phyloP scores from a whole-genome alignment of 2,888 invertebrate genomes.

The Metalampra italica region DNA sequence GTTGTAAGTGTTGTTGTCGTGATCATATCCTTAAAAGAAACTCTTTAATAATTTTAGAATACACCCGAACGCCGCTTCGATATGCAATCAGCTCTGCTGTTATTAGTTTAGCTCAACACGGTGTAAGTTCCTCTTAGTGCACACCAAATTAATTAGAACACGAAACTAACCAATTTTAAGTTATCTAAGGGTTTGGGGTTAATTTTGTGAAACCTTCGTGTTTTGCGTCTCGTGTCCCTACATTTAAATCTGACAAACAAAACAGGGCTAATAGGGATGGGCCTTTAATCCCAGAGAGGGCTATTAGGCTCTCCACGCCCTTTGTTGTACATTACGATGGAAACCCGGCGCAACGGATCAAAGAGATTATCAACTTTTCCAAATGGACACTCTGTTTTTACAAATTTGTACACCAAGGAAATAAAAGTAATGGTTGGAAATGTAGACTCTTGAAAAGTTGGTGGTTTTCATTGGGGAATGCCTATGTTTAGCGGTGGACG shows the following conservation, averaged over 20 bases:
- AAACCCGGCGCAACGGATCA: slow-evolving; percentile 32
- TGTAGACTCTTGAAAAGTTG: background rate
- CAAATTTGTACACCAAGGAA: background rate
- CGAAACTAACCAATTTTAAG: background rate
- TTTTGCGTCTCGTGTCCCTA: background rate
- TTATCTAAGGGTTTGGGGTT: background rate
- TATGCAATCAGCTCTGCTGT: no score
- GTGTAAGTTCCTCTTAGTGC: no score
- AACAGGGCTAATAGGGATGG: slow-evolving; percentile 9
- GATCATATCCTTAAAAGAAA: no score
- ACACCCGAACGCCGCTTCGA: no score
- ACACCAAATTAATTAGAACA: no score
- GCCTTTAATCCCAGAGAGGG: slow-evolving; percentile 8
- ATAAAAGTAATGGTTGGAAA: no score
- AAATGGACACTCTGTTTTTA: slow-evolving; percentile 10
- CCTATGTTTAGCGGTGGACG: no score
- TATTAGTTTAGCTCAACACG: no score
- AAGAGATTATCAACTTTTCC: slow-evolving; percentile 30
- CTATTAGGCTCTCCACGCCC: slow-evolving; percentile 12
- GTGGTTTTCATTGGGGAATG: no score
- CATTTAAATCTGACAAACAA: slow-evolving; percentile 1
- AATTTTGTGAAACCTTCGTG: background rate
- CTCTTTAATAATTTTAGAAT: no score
- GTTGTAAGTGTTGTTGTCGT: no score
- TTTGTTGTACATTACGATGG: slow-evolving; percentile 26